These are phyloP conservation scores for Notarius lentiginosus DNA, from an alignment of 2,113 vertebrate genomes.

Conservation along the genomic window DNA sequence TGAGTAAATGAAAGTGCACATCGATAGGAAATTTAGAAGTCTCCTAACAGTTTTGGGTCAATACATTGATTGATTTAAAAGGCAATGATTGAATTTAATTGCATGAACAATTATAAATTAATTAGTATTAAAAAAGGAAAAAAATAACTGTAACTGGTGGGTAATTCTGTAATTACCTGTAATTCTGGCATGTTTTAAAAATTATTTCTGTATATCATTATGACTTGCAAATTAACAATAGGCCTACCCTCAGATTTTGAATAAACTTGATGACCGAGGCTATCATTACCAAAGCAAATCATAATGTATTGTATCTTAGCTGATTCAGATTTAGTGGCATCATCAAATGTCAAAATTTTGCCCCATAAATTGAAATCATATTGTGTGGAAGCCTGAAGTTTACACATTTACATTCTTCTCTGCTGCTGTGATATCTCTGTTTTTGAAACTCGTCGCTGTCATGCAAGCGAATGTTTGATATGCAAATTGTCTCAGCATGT, in stretches of 20 bases:
- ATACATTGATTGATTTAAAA: no score
- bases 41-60: not conserved
- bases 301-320: not conserved
- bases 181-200: not conserved
- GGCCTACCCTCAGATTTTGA: not conserved
- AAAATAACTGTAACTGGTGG: not conserved
- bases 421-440: not conserved
- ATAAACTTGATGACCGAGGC: not conserved
- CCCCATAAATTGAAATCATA: not conserved
- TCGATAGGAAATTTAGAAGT: not conserved
- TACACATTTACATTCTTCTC: not conserved
- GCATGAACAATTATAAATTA: not conserved
- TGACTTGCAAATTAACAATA: not conserved
- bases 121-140: not conserved
- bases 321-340: not conserved
- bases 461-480: conserved; percentile 26
- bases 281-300: not conserved
- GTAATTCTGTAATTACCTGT: not conserved
- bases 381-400: not conserved
- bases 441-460: conserved; percentile 18
- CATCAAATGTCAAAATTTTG: not conserved
- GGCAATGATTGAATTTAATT: not conserved
- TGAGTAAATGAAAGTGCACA: not conserved
- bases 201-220: not conserved
- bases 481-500: conserved; percentile 52